Evolutionary conservation across 1,140 invertebrate species (phyloP), one percentile per base, ranked within the genome.

Genomic region (Polypedilum vanderplanki): DNA sequence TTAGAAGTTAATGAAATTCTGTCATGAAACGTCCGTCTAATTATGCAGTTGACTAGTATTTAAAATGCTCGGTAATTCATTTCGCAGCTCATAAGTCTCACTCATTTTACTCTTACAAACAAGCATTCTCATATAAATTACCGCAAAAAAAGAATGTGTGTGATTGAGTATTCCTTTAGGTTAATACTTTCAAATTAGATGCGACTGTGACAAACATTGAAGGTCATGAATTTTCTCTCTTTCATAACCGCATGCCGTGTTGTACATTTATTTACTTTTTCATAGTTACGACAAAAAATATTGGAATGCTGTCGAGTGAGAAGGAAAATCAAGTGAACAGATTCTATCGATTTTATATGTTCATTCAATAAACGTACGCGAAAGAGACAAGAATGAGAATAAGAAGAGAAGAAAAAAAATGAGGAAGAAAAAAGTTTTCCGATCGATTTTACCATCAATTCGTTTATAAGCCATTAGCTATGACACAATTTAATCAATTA

Each of bases 401-500:
- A 33, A 57, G 46, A 57, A 57, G 12, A n/a, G 46, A 12, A n/a
- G 46, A 12, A 5, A n/a, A 15, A n/a, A 46, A 46, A 57, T 2
- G 46, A 57, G 46, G n/a, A 57, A 15, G n/a, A 15, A 15, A 57
- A 57, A 57, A 57, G 10, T 9, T 57, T 57, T 57, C 3, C 46
- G 46, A 57, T 57, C 46, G 46, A 57, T 57, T 57, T n/a, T 57
- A 57, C 24, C 46, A 57, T 57, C 46, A 57, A 57, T 57, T 70
- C 20, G 17, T 70, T 70, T 70, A 70, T 70, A 22, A 70, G 20
- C 65, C 65, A 70, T 70, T 70, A 70, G 65, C 4, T 22, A 18
- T 70, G 65, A 70, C 65, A 70, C 65, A 70, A 70, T 70, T 70
- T 70, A 70, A 70, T 70, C 65, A 70, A 70, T 70, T 18, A 70